phyloP scores from a whole-genome alignment of 2,113 vertebrate genomes.

The Kryptolebias marmoratus region DNA sequence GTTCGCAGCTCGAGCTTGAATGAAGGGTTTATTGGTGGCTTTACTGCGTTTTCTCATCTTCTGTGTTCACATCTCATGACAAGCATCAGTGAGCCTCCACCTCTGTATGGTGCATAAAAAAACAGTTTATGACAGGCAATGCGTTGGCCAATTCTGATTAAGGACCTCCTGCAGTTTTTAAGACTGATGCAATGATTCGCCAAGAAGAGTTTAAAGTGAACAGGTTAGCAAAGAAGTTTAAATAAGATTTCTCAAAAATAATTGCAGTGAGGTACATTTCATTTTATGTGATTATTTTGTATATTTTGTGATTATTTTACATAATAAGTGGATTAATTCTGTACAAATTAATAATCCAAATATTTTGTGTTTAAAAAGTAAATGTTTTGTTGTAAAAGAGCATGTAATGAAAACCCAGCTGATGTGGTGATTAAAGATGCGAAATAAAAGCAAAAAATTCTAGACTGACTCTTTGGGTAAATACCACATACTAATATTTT shows the following conservation, averaged over 20 bases:
- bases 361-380: too few species aligned
- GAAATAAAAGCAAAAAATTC: not conserved
- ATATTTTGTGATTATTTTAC: too few species aligned
- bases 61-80: constrained; percentile 34
- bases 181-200: not conserved
- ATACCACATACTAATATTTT: not conserved
- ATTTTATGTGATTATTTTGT: not conserved
- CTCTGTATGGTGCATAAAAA: constrained; percentile 17
- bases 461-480: not conserved
- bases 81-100: constrained; percentile 38
- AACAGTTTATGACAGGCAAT: constrained; percentile 38
- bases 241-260: too few species aligned
- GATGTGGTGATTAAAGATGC: too few species aligned
- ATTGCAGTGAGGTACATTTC: not conserved
- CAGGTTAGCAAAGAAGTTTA: not conserved
- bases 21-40: constrained; percentile 42
- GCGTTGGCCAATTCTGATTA: constrained; percentile 2
- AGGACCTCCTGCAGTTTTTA: not conserved
- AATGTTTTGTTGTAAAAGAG: too few species aligned
- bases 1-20: constrained; percentile 17
- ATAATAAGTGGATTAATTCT: too few species aligned
- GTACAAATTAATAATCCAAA: too few species aligned
- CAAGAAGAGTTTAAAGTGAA: not conserved
- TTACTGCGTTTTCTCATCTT: constrained; percentile 33
- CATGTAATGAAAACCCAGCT: too few species aligned